Evolutionary conservation across 2,113 vertebrate genomes (phyloP).

Genomic region (Mustelus asterias): DNA sequence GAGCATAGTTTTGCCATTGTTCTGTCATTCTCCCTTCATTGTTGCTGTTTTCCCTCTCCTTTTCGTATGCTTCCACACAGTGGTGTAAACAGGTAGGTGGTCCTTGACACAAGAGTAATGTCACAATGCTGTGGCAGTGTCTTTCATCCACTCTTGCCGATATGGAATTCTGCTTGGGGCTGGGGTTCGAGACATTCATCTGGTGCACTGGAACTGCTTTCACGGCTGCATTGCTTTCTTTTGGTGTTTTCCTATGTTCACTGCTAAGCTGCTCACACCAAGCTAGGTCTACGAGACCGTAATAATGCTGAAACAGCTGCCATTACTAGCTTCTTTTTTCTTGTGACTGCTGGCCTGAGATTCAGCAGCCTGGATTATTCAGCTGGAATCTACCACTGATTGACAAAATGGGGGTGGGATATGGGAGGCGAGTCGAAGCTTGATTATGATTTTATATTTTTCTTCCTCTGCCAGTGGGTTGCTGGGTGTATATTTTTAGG

Average conservation of each 20-base stretch:
- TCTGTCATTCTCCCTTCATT: slow-evolving; percentile 46
- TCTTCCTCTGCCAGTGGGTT: slow-evolving; percentile 30
- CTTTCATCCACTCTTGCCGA: background rate
- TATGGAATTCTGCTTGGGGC: slow-evolving; percentile 20
- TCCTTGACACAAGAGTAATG: background rate
- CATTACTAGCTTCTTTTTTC: slow-evolving; percentile 11
- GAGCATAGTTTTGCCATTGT: slow-evolving; percentile 43
- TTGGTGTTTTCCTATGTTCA: background rate
- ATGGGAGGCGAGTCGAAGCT: background rate
- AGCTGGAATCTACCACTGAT: slow-evolving; percentile 35
- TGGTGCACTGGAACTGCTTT: background rate
- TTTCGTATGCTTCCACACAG: slow-evolving; percentile 59
- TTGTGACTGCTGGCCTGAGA: slow-evolving; percentile 31
- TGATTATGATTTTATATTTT: slow-evolving; percentile 35
- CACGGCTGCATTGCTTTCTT: slow-evolving; percentile 8
- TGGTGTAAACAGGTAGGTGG: slow-evolving; percentile 71
- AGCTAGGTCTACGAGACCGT: background rate
- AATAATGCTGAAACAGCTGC: slow-evolving; percentile 13
- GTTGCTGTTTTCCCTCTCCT: slow-evolving; percentile 50
- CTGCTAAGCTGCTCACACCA: slow-evolving; percentile 26
- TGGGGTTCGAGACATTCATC: background rate
- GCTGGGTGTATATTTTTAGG: slow-evolving; percentile 35
- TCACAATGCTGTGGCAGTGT: slow-evolving; percentile 25
- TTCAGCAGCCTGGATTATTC: slow-evolving; percentile 33
- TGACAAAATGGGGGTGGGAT: slow-evolving; percentile 20